Conservation (phyloP, 2,797 vertebrate species). For the Macroramphosus scolopax region DNA sequence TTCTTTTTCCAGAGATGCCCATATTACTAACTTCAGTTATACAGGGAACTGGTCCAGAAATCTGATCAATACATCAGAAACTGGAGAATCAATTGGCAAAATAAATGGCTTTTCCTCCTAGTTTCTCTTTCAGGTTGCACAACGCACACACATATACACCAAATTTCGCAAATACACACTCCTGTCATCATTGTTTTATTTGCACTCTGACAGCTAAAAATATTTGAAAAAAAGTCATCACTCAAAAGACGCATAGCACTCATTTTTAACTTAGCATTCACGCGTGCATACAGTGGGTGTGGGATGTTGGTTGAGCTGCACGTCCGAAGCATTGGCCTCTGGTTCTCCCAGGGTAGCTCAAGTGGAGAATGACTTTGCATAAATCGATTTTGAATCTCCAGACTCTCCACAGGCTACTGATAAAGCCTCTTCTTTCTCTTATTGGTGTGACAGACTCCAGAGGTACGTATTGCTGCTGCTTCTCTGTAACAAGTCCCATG, state of each 20-base stretch:
- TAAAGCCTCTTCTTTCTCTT: conserved; percentile 52
- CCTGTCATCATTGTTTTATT: conserved; percentile 60
- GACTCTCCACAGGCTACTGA: conserved; percentile 45
- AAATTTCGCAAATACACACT: conserved; percentile 59
- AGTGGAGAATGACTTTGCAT: conserved; percentile 66
- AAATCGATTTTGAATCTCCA: conserved; percentile 68
- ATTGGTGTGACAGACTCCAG: conserved; percentile 69
- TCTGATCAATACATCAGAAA: conserved; percentile 69
- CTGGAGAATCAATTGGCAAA: conserved; percentile 90
- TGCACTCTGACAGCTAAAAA: conserved; percentile 74
- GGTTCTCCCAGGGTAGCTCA: conserved; percentile 68
- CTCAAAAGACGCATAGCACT: conserved; percentile 83
- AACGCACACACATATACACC: conserved; percentile 39
- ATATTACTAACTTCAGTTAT: conserved; percentile 15
- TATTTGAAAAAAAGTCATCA: conserved; percentile 52
- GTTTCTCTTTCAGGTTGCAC: conserved; percentile 69
- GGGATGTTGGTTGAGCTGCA: conserved; percentile 78
- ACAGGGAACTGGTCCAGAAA: conserved; percentile 23
- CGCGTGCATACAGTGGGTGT: conserved; percentile 86
- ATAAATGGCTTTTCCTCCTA: conserved; percentile 88
- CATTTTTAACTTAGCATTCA: conserved; percentile 90
- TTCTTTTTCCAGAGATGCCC: conserved; percentile 21
- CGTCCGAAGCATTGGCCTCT: conserved; percentile 66
- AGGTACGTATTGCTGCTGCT: conserved; percentile 69
- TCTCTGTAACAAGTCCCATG: conserved; percentile 78